Percentiles rank a stretch among this genome's conserved stretches.
Evolutionary conservation across 2,797 vertebrate genomes (phyloP).

Genomic region (Discoglossus pictus): DNA sequence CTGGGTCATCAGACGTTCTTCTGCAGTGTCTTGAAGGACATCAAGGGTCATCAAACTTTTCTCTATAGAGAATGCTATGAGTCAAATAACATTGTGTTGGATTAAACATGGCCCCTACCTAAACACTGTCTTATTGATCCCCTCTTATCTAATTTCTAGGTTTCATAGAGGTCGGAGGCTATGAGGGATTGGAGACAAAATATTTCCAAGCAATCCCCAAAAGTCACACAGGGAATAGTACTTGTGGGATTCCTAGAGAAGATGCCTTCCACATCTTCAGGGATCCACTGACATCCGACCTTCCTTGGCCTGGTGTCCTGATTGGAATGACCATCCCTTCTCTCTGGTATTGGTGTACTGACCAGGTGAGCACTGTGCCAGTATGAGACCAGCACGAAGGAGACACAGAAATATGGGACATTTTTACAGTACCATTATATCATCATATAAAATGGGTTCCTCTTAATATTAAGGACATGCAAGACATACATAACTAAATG

Average conservation of each 20-base stretch:
- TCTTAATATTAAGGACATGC: too few species aligned
- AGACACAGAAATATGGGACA: background rate
- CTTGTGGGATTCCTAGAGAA: slow-evolving; percentile 85
- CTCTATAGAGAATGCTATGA: too few species aligned
- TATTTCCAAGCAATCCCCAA: slow-evolving; percentile 83
- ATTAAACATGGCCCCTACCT: too few species aligned
- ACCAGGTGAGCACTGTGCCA: slow-evolving; percentile 79
- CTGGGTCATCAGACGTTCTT: too few species aligned
- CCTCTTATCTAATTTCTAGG: slow-evolving; percentile 65
- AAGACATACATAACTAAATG: too few species aligned
- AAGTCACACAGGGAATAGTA: slow-evolving; percentile 78
- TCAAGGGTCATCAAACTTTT: too few species aligned
- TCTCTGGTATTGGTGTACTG: slow-evolving; percentile 98
- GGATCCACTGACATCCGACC: slow-evolving; percentile 85
- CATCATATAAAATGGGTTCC: too few species aligned
- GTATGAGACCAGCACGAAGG: background rate
- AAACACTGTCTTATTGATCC: too few species aligned
- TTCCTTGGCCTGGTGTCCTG: slow-evolving; percentile 92
- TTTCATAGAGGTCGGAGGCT: slow-evolving; percentile 84
- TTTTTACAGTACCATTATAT: too few species aligned
- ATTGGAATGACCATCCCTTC: slow-evolving; percentile 92
- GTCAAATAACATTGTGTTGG: too few species aligned
- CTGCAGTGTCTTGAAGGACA: too few species aligned
- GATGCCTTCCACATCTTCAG: slow-evolving; percentile 94
- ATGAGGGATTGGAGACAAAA: slow-evolving; percentile 77